Percentiles rank a stretch among this genome's conserved stretches.
Conservation (phyloP, 2,888 invertebrate species). For the Dicyrtoma fusca region DNA sequence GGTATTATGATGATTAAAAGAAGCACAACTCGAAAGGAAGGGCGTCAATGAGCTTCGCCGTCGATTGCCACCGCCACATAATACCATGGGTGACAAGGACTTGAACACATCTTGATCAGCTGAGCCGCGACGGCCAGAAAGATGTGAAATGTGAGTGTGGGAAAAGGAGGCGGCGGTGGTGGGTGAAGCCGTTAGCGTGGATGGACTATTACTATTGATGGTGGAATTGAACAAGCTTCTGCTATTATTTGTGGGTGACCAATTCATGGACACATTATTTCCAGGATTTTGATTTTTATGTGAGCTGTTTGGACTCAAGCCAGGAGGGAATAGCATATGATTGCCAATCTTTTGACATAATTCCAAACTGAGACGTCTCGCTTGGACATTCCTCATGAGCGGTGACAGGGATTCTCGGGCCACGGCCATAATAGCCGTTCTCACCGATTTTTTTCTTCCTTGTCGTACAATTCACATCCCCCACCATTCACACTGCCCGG, state of each 20-base stretch:
- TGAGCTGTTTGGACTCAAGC: neutral
- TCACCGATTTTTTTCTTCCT: too few species aligned
- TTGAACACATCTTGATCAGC: slow-evolving; percentile 16
- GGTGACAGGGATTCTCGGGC: slow-evolving; percentile 50
- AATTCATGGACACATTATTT: neutral
- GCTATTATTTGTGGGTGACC: neutral
- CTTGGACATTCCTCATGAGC: slow-evolving; percentile 39
- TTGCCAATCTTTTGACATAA: slow-evolving; percentile 49
- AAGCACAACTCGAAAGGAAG: neutral
- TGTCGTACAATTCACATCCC: too few species aligned
- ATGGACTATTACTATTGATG: neutral
- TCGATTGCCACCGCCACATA: neutral
- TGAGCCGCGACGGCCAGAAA: slow-evolving; percentile 8
- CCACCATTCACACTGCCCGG: too few species aligned
- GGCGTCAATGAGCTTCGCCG: slow-evolving; percentile 14
- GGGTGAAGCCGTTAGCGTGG: neutral
- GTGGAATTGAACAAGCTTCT: too few species aligned
- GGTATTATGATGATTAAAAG: neutral
- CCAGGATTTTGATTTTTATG: neutral
- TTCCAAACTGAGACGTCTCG: slow-evolving; percentile 49
- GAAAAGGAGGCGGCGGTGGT: too few species aligned
- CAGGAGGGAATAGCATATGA: slow-evolving; percentile 44
- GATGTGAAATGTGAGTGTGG: too few species aligned
- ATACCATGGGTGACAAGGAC: slow-evolving; percentile 3
- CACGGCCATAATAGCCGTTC: slow-evolving; percentile 35